Conservation (phyloP, 2,797 vertebrate species). For the Thaleichthys pacificus region DNA sequence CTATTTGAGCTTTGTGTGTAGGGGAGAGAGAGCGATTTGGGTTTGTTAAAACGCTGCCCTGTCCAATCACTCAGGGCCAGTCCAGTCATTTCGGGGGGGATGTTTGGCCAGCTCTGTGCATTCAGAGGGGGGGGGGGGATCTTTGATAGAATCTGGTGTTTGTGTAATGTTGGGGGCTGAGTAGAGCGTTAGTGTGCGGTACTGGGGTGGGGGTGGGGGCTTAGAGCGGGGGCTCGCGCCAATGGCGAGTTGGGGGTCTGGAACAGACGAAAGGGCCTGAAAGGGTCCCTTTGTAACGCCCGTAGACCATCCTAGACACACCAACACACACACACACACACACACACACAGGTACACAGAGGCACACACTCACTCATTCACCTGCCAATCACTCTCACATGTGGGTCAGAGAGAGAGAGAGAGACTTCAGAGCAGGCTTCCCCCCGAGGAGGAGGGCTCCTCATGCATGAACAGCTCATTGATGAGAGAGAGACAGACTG, state of each 20-base stretch:
- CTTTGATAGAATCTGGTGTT: constrained; percentile 72
- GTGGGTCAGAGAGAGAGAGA: constrained; percentile 44
- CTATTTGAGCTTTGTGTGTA: constrained; percentile 13
- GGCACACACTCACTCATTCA: constrained; percentile 7
- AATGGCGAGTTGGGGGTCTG: constrained; percentile 33
- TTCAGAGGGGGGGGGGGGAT: constrained; percentile 45
- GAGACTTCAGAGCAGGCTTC: background rate
- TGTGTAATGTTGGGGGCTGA: constrained; percentile 64
- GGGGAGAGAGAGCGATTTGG: constrained; percentile 43
- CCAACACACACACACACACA: constrained; percentile 23
- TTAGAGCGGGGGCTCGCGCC: constrained; percentile 35
- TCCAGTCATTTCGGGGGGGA: constrained; percentile 47
- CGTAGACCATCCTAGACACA: constrained; percentile 39
- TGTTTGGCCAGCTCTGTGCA: constrained; percentile 70
- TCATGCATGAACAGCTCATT: constrained; percentile 51
- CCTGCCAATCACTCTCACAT: constrained; percentile 70
- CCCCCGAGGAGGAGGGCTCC: constrained; percentile 14
- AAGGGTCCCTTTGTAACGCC: constrained; percentile 68
- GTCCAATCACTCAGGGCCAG: constrained; percentile 45
- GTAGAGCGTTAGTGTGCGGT: constrained; percentile 44
- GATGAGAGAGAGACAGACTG: constrained; percentile 20
- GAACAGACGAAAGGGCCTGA: constrained; percentile 64
- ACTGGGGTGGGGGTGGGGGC: background rate
- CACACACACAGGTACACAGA: constrained; percentile 9
- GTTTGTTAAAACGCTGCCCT: constrained; percentile 54